Percentiles rank a stretch among this genome's conserved stretches.
These are phyloP conservation scores for Drosophila aff. DNA, from an alignment of 1,140 invertebrate genomes.

Conservation along the genomic window DNA sequence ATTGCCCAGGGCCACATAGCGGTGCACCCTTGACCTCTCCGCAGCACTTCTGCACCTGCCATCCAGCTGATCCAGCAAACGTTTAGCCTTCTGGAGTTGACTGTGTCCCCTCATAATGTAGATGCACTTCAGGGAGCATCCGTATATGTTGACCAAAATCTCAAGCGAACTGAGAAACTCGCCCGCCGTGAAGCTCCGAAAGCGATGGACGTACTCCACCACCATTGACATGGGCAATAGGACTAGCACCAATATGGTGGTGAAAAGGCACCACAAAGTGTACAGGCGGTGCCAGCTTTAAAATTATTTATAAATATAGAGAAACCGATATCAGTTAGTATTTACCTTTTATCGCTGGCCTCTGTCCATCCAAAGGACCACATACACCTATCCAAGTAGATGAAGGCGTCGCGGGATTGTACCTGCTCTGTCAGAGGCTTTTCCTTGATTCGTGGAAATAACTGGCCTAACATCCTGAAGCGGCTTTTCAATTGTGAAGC, in stretches of 20 bases:
- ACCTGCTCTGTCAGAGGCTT: slow-evolving; percentile 6
- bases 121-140: slow-evolving; percentile 43
- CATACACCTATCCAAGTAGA: slow-evolving; percentile 51
- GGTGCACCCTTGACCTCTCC: slow-evolving; percentile 20
- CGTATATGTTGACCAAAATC: slow-evolving; percentile 43
- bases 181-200: slow-evolving; percentile 39
- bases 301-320: neutral
- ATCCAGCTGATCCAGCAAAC: slow-evolving; percentile 50
- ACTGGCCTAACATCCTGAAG: slow-evolving; percentile 41
- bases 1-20: slow-evolving; percentile 36
- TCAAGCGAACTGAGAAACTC: slow-evolving; percentile 62
- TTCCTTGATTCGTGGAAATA: slow-evolving; percentile 37
- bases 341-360: neutral
- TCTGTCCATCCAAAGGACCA: slow-evolving; percentile 48
- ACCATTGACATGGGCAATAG: slow-evolving; percentile 26
- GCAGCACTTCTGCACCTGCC: slow-evolving; percentile 18
- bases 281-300: neutral
- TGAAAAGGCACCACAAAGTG: slow-evolving; percentile 17
- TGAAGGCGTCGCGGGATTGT: slow-evolving; percentile 49
- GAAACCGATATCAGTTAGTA: neutral
- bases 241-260: neutral
- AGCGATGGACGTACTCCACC: slow-evolving; percentile 41
- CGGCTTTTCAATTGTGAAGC: neutral
- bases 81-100: slow-evolving; percentile 31
- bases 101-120: slow-evolving; percentile 32